A percentile compares a stretch with the other conserved stretches of the same genome.
phyloP scores from a whole-genome alignment of 2,888 invertebrate genomes.

The Hypena proboscidalis region DNA sequence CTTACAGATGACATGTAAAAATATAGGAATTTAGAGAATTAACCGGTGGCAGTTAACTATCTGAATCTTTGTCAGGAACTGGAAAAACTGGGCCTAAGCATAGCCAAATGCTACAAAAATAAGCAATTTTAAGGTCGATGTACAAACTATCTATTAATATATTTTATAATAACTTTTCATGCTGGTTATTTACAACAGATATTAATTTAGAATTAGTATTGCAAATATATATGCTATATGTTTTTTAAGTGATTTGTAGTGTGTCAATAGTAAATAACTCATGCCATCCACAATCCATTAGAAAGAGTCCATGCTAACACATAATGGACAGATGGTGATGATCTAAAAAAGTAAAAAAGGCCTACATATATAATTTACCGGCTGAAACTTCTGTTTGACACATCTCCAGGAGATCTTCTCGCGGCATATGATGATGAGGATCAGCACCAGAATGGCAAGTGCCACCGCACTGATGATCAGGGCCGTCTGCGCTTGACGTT shows the following conservation, averaged over 20 bases:
- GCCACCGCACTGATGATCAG: constrained; percentile 74
- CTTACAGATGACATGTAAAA: no score
- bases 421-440: constrained; percentile 66
- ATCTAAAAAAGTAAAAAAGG: constrained; percentile 11
- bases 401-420: constrained; percentile 71
- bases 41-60: no score
- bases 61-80: no score
- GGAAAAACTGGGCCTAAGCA: no score
- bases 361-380: constrained; percentile 53
- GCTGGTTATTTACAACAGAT: not conserved
- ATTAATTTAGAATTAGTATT: constrained; percentile 1
- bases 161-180: not conserved
- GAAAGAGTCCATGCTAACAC: not conserved
- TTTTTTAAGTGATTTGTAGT: constrained; percentile 8
- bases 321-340: not conserved
- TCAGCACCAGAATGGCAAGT: constrained; percentile 64
- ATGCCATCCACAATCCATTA: no score
- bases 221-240: constrained; percentile 8
- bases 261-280: no score
- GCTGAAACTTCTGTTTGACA: constrained; percentile 76
- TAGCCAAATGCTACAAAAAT: no score
- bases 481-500: constrained; percentile 72
- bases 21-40: no score
- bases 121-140: no score
- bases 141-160: no score